phyloP scores from a whole-genome alignment of 2,113 vertebrate species.

The Phasianus colchicus region DNA sequence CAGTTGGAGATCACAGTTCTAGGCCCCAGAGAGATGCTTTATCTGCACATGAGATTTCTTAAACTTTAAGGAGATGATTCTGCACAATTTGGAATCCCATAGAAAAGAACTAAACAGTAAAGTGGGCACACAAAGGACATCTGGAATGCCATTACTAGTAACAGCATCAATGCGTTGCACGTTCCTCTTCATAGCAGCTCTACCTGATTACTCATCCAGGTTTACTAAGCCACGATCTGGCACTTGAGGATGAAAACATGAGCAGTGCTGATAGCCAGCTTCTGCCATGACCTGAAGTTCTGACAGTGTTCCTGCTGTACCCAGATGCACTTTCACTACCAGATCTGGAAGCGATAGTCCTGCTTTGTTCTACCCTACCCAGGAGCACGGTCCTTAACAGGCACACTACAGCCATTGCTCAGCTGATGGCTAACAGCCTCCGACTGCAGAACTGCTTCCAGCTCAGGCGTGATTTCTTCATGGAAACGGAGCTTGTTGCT shows the following conservation, averaged over 20 bases:
- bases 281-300: not conserved
- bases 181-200: not conserved
- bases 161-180: not conserved
- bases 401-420: not conserved
- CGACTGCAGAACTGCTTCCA: not conserved
- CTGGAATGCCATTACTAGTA: not conserved
- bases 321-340: not conserved
- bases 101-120: not conserved
- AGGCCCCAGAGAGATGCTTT: not conserved
- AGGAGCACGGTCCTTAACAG: fast-evolving
- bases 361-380: not conserved
- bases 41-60: not conserved
- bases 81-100: not conserved
- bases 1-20: not conserved
- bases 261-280: not conserved
- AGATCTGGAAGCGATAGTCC: not conserved
- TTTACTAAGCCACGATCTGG: not conserved
- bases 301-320: not conserved
- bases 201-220: not conserved
- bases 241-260: not conserved
- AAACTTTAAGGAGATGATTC: not conserved
- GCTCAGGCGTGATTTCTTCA: not conserved
- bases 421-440: not conserved
- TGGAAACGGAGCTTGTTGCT: fast-evolving
- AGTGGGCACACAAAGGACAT: not conserved